Percentiles rank a stretch among this genome's conserved stretches.
Conservation (phyloP, 2,888 invertebrate species). For the Pecten maximus region DNA sequence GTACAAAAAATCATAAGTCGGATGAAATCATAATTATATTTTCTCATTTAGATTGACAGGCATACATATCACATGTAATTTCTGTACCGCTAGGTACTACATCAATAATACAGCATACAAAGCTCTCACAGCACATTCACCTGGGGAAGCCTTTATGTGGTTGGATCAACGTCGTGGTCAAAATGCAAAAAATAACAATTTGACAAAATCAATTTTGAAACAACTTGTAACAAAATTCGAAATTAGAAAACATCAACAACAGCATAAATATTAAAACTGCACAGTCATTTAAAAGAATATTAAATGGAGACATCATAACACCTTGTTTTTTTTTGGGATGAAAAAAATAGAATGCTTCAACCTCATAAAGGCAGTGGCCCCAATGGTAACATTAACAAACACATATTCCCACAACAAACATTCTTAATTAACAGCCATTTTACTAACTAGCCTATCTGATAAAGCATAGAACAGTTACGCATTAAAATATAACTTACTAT, state of each 20-base stretch:
- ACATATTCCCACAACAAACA: not conserved
- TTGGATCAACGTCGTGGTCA: not conserved
- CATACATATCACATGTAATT: constrained; percentile 33
- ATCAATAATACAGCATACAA: not conserved
- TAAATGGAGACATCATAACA: not conserved
- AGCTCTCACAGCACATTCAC: not conserved
- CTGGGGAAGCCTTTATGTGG: not conserved
- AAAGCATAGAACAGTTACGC: not conserved
- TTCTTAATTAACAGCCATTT: constrained; percentile 14
- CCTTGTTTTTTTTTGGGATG: not conserved
- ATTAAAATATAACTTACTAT: constrained; percentile 13
- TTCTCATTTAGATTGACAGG: constrained; percentile 22
- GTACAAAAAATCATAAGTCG: not conserved
- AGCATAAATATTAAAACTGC: not conserved
- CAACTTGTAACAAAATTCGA: not conserved
- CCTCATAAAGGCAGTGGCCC: not conserved
- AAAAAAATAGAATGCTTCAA: not conserved
- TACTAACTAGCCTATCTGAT: not conserved
- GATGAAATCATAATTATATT: constrained; percentile 9
- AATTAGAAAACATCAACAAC: not conserved
- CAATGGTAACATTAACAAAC: constrained; percentile 6
- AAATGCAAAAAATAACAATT: not conserved
- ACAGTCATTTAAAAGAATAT: not conserved
- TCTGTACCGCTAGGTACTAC: constrained; percentile 8
- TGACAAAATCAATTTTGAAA: too few relatives aligned